Percentiles rank a stretch among this genome's conserved stretches.
phyloP scores from a whole-genome alignment of 2,797 vertebrate genomes.

The Pipistrellus pygmaeus region DNA sequence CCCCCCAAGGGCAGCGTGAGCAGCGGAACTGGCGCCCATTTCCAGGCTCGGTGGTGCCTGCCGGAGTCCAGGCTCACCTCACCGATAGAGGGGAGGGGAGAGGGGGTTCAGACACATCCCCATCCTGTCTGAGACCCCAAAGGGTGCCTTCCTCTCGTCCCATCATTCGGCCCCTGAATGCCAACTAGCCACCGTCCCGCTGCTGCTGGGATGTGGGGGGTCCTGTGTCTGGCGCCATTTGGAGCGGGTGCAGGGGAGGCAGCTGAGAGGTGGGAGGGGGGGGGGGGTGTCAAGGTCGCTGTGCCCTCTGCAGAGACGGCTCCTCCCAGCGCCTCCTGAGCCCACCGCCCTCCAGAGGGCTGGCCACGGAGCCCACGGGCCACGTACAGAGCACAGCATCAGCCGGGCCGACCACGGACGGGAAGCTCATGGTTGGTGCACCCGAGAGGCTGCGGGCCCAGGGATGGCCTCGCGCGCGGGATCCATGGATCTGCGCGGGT shows the following conservation, averaged over 20 bases:
- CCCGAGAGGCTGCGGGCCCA: not conserved
- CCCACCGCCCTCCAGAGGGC: not conserved
- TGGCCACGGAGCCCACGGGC: not conserved
- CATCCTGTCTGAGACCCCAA: not conserved
- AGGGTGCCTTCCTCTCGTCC: not conserved
- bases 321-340: no score
- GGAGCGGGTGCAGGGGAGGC: not conserved
- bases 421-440: rapidly evolving
- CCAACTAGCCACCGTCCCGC: not conserved
- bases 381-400: rapidly evolving
- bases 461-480: not conserved
- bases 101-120: not conserved
- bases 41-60: not conserved
- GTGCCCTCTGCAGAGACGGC: not conserved
- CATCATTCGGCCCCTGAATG: not conserved
- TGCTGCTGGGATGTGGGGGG: not conserved
- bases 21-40: not conserved
- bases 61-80: rapidly evolving
- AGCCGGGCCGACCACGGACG: not conserved
- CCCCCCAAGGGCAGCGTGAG: not conserved
- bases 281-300: not conserved
- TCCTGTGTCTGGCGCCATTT: rapidly evolving
- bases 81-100: not conserved
- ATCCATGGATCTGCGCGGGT: not conserved
- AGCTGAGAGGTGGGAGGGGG: not conserved